These are phyloP conservation scores for Caenorhabditis sp. DNA, from an alignment of 2,888 invertebrate genomes.

Conservation along the genomic window DNA sequence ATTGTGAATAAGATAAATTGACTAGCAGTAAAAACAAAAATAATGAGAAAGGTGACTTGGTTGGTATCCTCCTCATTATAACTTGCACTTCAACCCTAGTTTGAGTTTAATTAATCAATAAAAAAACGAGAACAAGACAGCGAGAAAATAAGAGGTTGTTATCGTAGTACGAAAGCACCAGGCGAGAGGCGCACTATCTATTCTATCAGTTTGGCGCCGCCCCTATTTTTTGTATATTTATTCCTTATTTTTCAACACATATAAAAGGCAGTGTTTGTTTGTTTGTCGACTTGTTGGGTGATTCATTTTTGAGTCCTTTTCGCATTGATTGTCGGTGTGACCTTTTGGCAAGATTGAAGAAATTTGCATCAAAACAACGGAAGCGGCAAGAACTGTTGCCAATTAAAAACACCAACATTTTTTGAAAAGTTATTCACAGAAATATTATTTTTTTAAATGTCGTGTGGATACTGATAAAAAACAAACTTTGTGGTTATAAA, in stretches of 20 bases:
- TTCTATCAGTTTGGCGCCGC: background rate
- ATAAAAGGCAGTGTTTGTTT: background rate
- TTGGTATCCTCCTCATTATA: background rate
- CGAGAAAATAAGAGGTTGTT: background rate
- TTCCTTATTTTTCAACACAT: background rate
- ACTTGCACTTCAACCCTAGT: background rate
- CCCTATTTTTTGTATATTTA: background rate
- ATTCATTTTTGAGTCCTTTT: background rate
- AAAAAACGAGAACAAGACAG: background rate
- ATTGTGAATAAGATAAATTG: conserved; percentile 5
- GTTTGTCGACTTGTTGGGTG: background rate
- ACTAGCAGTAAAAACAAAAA: background rate
- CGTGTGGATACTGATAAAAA: no score
- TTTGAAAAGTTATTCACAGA: background rate
- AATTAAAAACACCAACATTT: background rate
- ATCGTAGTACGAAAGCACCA: conserved; percentile 1
- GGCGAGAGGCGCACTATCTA: background rate
- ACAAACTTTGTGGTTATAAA: no score
- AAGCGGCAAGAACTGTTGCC: no score
- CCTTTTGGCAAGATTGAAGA: background rate
- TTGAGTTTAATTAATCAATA: background rate
- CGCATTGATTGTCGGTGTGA: background rate
- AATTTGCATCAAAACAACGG: no score
- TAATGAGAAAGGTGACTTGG: background rate
- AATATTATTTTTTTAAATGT: background rate